Conservation (phyloP, 2,797 vertebrate species). For the Macropus fuliginosus region DNA sequence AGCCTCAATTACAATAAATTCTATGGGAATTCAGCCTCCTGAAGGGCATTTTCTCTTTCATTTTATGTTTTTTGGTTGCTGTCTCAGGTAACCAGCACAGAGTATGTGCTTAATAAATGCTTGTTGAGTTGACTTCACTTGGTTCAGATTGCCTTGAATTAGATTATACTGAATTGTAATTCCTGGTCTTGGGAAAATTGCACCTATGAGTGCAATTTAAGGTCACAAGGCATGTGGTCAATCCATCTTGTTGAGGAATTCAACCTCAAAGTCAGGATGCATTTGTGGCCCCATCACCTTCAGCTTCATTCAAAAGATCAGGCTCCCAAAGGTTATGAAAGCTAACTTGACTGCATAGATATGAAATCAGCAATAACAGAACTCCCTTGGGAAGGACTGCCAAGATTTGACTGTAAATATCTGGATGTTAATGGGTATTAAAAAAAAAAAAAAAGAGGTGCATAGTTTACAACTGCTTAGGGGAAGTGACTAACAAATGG, state of each 20-base stretch:
- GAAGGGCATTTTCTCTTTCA: not conserved
- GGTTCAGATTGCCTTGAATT: not conserved
- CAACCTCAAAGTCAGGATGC: not conserved
- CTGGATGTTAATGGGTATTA: not conserved
- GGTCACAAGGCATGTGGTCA: no score
- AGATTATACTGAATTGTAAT: not conserved
- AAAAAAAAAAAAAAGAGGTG: rapidly evolving
- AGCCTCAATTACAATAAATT: not conserved
- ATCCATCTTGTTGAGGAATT: not conserved
- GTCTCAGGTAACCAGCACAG: not conserved
- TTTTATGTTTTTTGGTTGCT: not conserved
- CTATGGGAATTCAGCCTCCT: not conserved
- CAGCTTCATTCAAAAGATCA: not conserved
- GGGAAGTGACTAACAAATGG: not conserved
- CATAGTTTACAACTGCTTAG: rapidly evolving
- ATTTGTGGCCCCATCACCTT: not conserved
- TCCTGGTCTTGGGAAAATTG: not conserved
- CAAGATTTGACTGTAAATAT: rapidly evolving
- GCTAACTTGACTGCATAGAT: rapidly evolving
- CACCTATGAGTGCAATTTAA: not conserved
- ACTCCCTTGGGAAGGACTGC: not conserved
- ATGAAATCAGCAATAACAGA: not conserved
- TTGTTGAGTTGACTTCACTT: not conserved
- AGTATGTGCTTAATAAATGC: rapidly evolving
- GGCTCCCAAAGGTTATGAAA: not conserved